Evolutionary conservation across 2,797 vertebrate genomes (phyloP).

Genomic region (Monodelphis domestica): DNA sequence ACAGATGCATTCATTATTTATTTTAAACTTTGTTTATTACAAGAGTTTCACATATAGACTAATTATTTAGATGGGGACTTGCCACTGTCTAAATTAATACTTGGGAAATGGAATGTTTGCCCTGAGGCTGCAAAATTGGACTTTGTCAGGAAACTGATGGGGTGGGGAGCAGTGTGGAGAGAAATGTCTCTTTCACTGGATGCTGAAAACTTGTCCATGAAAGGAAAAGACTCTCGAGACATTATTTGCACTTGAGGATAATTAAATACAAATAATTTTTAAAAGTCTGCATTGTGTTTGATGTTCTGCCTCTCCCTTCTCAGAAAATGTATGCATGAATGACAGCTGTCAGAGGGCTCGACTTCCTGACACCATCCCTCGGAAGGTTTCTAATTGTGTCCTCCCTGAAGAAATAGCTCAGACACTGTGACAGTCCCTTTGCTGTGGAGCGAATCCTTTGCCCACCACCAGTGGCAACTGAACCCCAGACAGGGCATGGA

Average conservation of each 20-base stretch:
- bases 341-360: conserved; percentile 84
- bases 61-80: conserved; percentile 84
- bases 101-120: conserved; percentile 76
- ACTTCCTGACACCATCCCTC: conserved; percentile 63
- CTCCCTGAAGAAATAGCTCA: conserved; percentile 75
- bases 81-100: conserved; percentile 83
- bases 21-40: conserved; percentile 85
- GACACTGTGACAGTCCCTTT: conserved; percentile 76
- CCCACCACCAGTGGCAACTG: conserved; percentile 74
- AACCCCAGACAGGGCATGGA: conserved; percentile 75
- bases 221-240: conserved; percentile 66
- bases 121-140: conserved; percentile 79
- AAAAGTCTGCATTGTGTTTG: conserved; percentile 73
- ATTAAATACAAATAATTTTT: conserved; percentile 84
- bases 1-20: conserved; percentile 84
- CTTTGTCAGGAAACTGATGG: conserved; percentile 68
- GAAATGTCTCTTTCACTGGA: conserved; percentile 60
- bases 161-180: conserved; percentile 61
- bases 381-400: conserved; percentile 80
- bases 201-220: conserved; percentile 67
- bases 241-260: conserved; percentile 76
- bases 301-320: conserved; percentile 70
- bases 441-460: conserved; percentile 72
- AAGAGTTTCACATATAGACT: conserved; percentile 79
- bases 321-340: conserved; percentile 78